Evolutionary conservation across 2,888 invertebrate genomes (phyloP).

Genomic region (Patella ulyssiponensis): DNA sequence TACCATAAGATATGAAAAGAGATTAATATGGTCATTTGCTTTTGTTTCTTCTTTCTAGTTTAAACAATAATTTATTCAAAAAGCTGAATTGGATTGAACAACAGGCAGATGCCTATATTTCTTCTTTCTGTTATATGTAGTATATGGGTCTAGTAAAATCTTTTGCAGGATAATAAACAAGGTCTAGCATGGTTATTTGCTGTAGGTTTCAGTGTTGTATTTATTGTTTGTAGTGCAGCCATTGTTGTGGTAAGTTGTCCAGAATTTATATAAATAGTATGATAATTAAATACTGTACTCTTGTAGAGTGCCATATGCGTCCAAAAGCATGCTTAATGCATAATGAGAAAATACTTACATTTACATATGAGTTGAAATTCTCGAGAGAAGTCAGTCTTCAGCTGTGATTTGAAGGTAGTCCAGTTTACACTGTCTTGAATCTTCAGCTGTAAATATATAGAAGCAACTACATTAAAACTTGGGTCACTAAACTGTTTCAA

Average conservation of each 20-base stretch:
- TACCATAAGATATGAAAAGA: too few relatives aligned
- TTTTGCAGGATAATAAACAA: slow-evolving; percentile 48
- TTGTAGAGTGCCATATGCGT: too few relatives aligned
- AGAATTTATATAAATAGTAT: too few relatives aligned
- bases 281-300: too few relatives aligned
- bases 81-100: too few relatives aligned
- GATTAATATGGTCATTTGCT: too few relatives aligned
- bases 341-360: background rate
- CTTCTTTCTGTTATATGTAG: background rate
- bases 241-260: slow-evolving; percentile 61
- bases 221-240: slow-evolving; percentile 61
- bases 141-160: background rate
- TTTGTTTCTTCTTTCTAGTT: background rate
- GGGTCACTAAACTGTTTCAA: background rate
- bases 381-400: background rate
- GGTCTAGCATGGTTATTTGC: slow-evolving; percentile 59
- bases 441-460: background rate
- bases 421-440: background rate
- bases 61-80: too few relatives aligned
- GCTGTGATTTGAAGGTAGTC: too few relatives aligned
- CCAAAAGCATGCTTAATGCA: background rate
- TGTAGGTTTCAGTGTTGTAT: slow-evolving; percentile 60
- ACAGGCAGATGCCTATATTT: too few relatives aligned
- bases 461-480: background rate
- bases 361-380: background rate